Evolutionary conservation across 2,797 vertebrate species (phyloP).

Genomic region (Rhynchotus rufescens): DNA sequence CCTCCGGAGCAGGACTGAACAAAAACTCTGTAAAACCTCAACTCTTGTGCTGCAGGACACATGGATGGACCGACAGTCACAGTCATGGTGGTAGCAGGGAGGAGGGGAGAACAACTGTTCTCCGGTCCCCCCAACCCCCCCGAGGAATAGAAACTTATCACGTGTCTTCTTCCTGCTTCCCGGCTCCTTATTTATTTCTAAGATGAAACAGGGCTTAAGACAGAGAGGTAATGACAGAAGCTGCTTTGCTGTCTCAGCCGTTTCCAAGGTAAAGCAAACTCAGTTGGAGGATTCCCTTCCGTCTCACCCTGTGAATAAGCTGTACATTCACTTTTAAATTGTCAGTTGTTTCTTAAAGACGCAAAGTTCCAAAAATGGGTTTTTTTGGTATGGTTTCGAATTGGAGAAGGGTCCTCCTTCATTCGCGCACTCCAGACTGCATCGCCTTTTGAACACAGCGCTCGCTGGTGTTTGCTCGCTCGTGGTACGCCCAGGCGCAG

Average conservation of each 20-base stretch:
- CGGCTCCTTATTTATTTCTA: constrained; percentile 83
- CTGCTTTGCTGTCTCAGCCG: constrained; percentile 64
- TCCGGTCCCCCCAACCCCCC: constrained; percentile 45
- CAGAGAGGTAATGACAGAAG: constrained; percentile 74
- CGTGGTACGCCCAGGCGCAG: constrained; percentile 32
- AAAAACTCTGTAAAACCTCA: constrained; percentile 74
- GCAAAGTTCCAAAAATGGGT: constrained; percentile 39
- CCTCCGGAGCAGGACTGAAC: constrained; percentile 76
- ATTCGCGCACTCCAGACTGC: constrained; percentile 68
- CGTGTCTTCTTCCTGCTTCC: constrained; percentile 83
- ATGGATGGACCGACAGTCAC: constrained; percentile 68
- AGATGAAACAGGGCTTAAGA: constrained; percentile 75
- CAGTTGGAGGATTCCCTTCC: constrained; percentile 71
- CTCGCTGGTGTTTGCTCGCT: constrained; percentile 44
- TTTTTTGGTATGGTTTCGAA: constrained; percentile 77
- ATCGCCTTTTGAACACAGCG: constrained; percentile 41
- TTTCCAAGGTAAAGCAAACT: constrained; percentile 75
- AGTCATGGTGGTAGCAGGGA: constrained; percentile 47
- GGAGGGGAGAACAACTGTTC: constrained; percentile 39
- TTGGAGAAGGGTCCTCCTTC: constrained; percentile 72
- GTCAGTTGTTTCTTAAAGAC: constrained; percentile 77
- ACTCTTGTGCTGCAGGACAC: constrained; percentile 73
- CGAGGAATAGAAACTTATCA: constrained; percentile 76
- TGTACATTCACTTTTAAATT: constrained; percentile 79
- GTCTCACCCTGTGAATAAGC: constrained; percentile 71